phyloP scores from a whole-genome alignment of 2,888 invertebrate genomes.

The Hybos culiciformis region DNA sequence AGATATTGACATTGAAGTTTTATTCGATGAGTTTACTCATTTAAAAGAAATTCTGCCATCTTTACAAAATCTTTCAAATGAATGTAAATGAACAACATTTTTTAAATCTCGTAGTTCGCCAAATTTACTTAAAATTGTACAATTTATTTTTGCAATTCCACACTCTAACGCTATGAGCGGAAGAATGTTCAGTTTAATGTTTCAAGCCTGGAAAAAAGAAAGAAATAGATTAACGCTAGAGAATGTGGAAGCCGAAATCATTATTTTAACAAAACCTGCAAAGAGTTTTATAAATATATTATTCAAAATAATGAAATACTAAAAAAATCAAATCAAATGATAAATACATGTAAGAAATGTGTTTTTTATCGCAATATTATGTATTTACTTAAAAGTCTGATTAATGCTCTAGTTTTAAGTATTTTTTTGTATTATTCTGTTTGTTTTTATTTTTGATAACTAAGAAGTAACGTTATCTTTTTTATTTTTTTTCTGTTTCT shows the following conservation, averaged over 20 bases:
- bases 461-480: background rate
- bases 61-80: background rate
- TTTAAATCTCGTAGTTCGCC: background rate
- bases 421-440: background rate
- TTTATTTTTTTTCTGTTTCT: background rate
- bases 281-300: background rate
- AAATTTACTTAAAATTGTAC: background rate
- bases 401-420: background rate
- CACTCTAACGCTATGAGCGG: background rate
- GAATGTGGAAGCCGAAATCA: background rate
- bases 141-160: background rate
- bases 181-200: background rate
- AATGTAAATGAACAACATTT: background rate
- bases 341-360: background rate
- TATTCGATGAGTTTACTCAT: background rate
- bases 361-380: background rate
- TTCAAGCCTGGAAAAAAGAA: background rate
- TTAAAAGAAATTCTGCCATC: background rate
- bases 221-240: background rate
- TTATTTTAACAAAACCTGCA: too few species aligned
- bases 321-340: conserved; percentile 1
- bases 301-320: background rate
- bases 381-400: too few species aligned
- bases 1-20: background rate
- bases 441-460: background rate